Percentiles rank a stretch among this genome's conserved stretches.
Conservation (phyloP, 1,140 invertebrate species). For the Drosophila pandora region DNA sequence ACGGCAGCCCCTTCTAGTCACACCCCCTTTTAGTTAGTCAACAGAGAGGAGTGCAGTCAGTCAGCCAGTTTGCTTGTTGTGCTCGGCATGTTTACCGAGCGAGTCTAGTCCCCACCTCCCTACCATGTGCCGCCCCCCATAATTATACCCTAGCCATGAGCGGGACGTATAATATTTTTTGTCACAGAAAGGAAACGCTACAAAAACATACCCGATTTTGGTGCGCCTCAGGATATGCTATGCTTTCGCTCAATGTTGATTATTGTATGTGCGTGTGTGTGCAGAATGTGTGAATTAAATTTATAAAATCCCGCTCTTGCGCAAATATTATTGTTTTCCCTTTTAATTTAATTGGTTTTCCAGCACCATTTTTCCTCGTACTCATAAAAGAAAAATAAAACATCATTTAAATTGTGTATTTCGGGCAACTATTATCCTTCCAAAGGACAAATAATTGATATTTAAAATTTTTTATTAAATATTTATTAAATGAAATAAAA, state of each 20-base stretch:
- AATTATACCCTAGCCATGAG: constrained; percentile 38
- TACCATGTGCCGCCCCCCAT: constrained; percentile 27
- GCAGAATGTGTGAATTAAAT: too few species aligned
- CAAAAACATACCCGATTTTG: constrained; percentile 9
- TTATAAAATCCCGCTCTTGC: too few species aligned
- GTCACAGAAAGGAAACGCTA: constrained; percentile 13
- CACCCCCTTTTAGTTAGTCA: constrained; percentile 49
- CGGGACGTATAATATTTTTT: constrained; percentile 15
- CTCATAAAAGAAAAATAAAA: too few species aligned
- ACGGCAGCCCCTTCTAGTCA: background rate
- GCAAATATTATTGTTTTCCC: too few species aligned
- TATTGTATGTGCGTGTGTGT: too few species aligned
- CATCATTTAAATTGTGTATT: too few species aligned
- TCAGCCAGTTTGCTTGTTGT: constrained; percentile 52
- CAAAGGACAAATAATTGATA: too few species aligned
- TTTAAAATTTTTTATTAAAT: too few species aligned
- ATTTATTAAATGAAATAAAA: too few species aligned
- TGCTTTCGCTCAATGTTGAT: background rate
- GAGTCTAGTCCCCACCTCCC: constrained; percentile 1
- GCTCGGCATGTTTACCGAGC: constrained; percentile 67
- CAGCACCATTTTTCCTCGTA: too few species aligned
- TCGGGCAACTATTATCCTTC: too few species aligned
- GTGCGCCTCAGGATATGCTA: background rate
- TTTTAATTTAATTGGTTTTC: too few species aligned
- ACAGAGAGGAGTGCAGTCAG: constrained; percentile 50